A percentile compares a stretch with the other conserved stretches of the same genome.
Evolutionary conservation across 2,888 invertebrate genomes (phyloP).

Genomic region (Athalia rosae): DNA sequence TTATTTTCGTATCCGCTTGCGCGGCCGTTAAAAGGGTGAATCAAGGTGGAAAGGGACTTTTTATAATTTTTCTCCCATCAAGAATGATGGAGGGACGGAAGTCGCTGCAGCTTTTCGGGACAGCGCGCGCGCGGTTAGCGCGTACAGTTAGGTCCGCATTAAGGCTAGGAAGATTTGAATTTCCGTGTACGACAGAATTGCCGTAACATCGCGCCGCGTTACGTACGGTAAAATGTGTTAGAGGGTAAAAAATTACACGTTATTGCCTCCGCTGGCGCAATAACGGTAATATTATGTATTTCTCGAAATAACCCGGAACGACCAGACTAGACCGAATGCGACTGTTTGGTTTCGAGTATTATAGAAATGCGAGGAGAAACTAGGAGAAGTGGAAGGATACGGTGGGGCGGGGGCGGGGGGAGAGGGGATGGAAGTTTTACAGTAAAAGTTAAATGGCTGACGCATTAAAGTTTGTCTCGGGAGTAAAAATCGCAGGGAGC

Average conservation of each 20-base stretch:
- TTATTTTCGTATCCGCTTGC: no score
- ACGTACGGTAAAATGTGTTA: background rate
- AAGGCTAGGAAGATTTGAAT: slow-evolving; percentile 13
- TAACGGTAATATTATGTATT: slow-evolving; percentile 38
- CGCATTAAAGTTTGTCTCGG: slow-evolving; percentile 34
- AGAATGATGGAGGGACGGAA: no score
- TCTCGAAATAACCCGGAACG: slow-evolving; percentile 40
- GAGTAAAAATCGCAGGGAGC: background rate
- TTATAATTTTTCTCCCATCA: no score
- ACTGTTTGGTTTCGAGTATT: no score
- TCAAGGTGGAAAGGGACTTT: no score
- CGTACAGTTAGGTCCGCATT: background rate
- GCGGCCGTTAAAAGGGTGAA: no score
- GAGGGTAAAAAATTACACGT: slow-evolving; percentile 29
- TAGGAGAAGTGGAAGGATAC: no score
- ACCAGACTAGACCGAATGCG: slow-evolving; percentile 20
- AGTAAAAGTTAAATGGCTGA: slow-evolving; percentile 38
- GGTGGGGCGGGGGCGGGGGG: background rate
- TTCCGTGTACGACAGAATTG: background rate
- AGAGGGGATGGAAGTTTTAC: slow-evolving; percentile 16
- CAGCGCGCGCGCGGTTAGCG: background rate
- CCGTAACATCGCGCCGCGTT: background rate
- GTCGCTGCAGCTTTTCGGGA: no score
- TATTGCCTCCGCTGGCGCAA: slow-evolving; percentile 11
- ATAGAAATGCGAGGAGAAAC: no score